phyloP scores from a whole-genome alignment of 2,113 vertebrate genomes.

The Cervus canadensis region DNA sequence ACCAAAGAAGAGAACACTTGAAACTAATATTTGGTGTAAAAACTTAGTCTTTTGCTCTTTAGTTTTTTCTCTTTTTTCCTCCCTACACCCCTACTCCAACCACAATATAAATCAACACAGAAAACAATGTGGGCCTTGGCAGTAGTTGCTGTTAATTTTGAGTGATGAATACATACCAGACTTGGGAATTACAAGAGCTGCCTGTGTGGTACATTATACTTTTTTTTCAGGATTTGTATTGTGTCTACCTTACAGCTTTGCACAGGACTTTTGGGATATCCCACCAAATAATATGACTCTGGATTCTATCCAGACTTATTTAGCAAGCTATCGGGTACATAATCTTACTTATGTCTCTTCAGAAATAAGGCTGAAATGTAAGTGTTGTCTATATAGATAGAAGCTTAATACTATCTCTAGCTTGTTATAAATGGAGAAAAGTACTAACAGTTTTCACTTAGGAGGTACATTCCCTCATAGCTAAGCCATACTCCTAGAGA shows the following conservation, averaged over 20 bases:
- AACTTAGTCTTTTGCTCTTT: conserved; percentile 50
- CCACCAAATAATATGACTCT: conserved; percentile 27
- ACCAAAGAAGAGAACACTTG: conserved; percentile 48
- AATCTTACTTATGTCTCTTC: background rate
- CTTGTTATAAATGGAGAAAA: background rate
- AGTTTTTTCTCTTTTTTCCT: conserved; percentile 3
- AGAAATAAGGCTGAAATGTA: background rate
- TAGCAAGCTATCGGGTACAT: background rate
- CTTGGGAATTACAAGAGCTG: conserved; percentile 77
- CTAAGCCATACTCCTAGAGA: background rate
- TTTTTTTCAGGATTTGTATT: conserved; percentile 70
- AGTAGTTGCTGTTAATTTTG: conserved; percentile 76
- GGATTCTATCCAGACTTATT: background rate
- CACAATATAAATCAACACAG: conserved; percentile 80
- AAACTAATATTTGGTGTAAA: conserved; percentile 66
- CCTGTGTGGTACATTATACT: conserved; percentile 76
- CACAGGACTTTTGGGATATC: conserved; percentile 42
- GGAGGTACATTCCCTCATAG: background rate
- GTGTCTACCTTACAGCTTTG: conserved; percentile 49
- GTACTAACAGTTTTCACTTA: background rate
- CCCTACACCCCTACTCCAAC: conserved; percentile 51
- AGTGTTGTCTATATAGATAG: background rate
- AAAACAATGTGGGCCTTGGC: conserved; percentile 83
- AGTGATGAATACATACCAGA: conserved; percentile 76
- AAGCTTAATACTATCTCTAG: background rate